phyloP scores from a whole-genome alignment of 2,113 vertebrate species.

The Dicaeum eximium region DNA sequence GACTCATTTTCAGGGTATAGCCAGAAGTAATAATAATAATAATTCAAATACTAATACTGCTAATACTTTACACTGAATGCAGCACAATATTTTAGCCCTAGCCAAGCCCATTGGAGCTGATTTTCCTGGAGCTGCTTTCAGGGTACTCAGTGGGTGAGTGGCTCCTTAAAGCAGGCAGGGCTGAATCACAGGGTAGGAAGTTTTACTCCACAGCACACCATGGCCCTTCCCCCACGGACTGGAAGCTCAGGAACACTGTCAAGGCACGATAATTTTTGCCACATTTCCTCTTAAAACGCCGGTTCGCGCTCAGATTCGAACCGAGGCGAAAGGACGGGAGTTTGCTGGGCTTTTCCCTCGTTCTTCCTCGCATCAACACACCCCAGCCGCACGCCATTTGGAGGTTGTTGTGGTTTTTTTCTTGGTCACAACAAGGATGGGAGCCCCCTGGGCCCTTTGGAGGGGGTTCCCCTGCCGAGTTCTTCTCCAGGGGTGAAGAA shows the following conservation, averaged over 20 bases:
- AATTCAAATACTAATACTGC: accelerated
- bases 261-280: not conserved
- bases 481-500: too few species aligned
- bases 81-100: not conserved
- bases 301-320: not conserved
- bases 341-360: not conserved
- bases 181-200: not conserved
- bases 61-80: not conserved
- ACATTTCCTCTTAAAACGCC: slow-evolving; percentile 28
- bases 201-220: not conserved
- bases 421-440: too few species aligned
- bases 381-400: not conserved
- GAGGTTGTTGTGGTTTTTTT: too few species aligned
- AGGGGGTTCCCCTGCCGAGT: too few species aligned
- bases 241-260: not conserved
- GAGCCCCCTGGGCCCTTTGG: too few species aligned
- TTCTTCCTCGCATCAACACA: not conserved
- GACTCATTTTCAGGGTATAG: not conserved
- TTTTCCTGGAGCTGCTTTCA: not conserved
- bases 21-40: not conserved
- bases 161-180: not conserved
- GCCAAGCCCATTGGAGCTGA: not conserved
- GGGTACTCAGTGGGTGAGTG: not conserved
- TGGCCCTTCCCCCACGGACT: not conserved
- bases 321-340: not conserved